Base-by-base conservation (phyloP, 2,797 vertebrate genomes). In the Manis javanica region DNA sequence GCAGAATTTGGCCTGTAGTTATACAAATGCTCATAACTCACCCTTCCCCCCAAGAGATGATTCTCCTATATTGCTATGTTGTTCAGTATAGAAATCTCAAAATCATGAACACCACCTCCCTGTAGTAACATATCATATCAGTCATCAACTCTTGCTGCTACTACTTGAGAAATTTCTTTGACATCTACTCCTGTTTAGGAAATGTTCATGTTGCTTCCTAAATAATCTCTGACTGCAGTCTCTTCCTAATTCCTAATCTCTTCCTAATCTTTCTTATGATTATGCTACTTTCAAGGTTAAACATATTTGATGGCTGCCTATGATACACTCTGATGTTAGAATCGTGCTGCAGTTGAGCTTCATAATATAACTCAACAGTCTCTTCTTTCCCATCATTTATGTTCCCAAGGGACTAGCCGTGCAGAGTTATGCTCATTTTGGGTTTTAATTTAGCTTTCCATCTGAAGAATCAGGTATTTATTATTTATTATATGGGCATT, bases 401-500 rank as follows among this genome's bases (percentile, higher is more conserved):
- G 37, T 11, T 61, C 19, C 12, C 59, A 68, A 81, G 16, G 4
- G 14, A 91, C 46, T 74, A 79, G 39, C 8, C 18, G 55, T 81
- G 46, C 9, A 88, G 26, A 19, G 16, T 61, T 83, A 88, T 0
- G 57, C 37, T 74, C 37, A 83, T 91, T 79, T 61, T 74, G 37
- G 39, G 34, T 85, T 91, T 89, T 68, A 68, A 61, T 51, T 88
- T 87, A 66, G 59, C 79, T 64, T 90, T 11, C 29, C 2, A 19
- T 39, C 12, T 29, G 15, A 95, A 88, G 95, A 77, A 89, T 90
- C 2, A 63, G 55, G 13, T 23, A 85, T 49, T 89, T 37, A 46
- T 90, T 92, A 61, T 94, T 95, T 85, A 87, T 79, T 74, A 63
- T 74, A 57, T 79, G 51, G 16, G 7, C 12, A 87, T 85, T 90